Evolutionary conservation across 2,888 invertebrate genomes (phyloP).

Genomic region (Petrolisthes manimaculis): DNA sequence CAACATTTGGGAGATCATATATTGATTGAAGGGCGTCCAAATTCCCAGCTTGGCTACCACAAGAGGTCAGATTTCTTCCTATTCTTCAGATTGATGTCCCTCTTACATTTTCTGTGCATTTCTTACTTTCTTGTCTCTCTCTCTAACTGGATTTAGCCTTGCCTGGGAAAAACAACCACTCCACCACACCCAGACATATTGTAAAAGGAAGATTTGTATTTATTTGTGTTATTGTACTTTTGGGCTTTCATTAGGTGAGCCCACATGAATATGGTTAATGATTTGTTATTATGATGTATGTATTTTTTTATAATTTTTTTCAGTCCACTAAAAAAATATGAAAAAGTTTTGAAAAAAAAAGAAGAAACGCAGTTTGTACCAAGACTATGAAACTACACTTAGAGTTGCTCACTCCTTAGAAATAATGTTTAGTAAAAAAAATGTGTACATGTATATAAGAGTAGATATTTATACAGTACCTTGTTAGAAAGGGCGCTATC

Average conservation of each 20-base stretch:
- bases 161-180: background rate
- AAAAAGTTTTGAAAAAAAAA: conserved; percentile 3
- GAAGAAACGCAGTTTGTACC: conserved; percentile 32
- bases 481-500: conserved; percentile 37
- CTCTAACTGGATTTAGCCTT: background rate
- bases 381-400: conserved; percentile 26
- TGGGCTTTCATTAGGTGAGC: background rate
- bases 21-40: background rate
- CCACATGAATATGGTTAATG: background rate
- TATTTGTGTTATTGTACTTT: background rate
- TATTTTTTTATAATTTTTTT: conserved; percentile 5
- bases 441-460: conserved; percentile 23
- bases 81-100: background rate
- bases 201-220: background rate
- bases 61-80: background rate
- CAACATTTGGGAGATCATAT: background rate
- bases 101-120: background rate
- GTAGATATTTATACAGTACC: conserved; percentile 31
- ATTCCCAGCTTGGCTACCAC: background rate
- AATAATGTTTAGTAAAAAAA: conserved; percentile 23
- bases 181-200: background rate
- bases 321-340: conserved; percentile 8
- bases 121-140: background rate
- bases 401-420: conserved; percentile 39
- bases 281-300: background rate